phyloP scores from a whole-genome alignment of 2,888 invertebrate genomes.

The Mimas tiliae region DNA sequence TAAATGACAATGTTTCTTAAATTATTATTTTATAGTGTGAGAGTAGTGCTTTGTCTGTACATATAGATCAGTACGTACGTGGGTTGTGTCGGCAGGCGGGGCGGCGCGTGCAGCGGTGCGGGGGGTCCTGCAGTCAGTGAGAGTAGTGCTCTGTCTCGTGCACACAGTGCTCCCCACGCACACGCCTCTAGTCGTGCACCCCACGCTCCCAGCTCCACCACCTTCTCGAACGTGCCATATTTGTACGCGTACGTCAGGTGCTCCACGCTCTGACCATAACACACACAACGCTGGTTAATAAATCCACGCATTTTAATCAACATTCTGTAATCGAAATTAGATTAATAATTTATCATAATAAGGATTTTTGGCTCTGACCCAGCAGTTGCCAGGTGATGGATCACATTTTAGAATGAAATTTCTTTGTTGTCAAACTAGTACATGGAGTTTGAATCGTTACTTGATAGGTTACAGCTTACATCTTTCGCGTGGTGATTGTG shows the following conservation, averaged over 20 bases:
- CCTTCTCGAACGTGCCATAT: conserved; percentile 96
- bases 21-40: no score
- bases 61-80: conserved; percentile 44
- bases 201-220: conserved; percentile 95
- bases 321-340: no score
- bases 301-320: no score
- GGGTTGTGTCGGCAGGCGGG: conserved; percentile 33
- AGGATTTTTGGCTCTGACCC: no score
- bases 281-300: no score
- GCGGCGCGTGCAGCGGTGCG: conserved; percentile 56
- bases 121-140: conserved; percentile 82
- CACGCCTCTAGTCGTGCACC: conserved; percentile 92
- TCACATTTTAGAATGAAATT: no score
- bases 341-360: no score
- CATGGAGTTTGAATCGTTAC: no score
- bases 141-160: conserved; percentile 89
- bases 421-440: no score
- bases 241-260: conserved; percentile 96
- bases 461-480: conserved; percentile 81
- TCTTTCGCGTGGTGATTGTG: conserved; percentile 95
- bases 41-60: no score
- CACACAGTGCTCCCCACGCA: conserved; percentile 88
- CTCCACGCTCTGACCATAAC: conserved; percentile 89
- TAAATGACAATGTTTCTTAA: not conserved
- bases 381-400: no score